These are phyloP conservation scores for Megalurothrips usitatus DNA, from an alignment of 2,888 invertebrate genomes.

Conservation along the genomic window DNA sequence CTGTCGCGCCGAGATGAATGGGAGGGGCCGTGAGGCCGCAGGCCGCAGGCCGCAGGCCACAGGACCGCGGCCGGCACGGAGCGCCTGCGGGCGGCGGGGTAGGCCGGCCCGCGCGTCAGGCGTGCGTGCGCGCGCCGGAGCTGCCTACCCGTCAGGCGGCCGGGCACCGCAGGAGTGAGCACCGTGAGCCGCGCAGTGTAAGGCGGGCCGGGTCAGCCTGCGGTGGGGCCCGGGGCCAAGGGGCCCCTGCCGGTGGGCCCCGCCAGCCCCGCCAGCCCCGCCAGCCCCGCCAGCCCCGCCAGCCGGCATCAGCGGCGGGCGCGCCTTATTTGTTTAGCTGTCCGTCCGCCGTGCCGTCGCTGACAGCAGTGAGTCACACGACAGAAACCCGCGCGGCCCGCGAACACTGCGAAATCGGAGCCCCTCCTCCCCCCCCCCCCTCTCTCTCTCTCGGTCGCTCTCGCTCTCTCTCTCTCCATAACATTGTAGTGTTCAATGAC, in stretches of 20 bases:
- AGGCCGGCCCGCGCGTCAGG: too few relatives aligned
- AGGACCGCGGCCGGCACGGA: too few relatives aligned
- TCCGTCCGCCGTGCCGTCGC: background rate
- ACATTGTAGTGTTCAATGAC: background rate
- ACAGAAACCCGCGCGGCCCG: background rate
- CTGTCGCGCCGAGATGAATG: background rate
- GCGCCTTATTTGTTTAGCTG: conserved; percentile 24
- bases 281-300: background rate
- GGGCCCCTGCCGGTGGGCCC: background rate
- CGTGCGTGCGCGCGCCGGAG: too few relatives aligned
- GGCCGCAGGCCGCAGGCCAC: too few relatives aligned
- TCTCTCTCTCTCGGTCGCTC: too few relatives aligned
- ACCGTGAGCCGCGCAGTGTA: too few relatives aligned
- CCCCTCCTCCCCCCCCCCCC: background rate
- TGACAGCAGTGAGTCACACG: background rate
- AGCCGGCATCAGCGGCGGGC: background rate
- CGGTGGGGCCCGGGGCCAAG: background rate
- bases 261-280: background rate
- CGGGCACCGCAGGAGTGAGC: too few relatives aligned
- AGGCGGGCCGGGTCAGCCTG: background rate
- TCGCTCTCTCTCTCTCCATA: background rate
- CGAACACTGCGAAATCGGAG: background rate
- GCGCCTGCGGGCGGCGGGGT: too few relatives aligned
- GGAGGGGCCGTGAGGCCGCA: too few relatives aligned
- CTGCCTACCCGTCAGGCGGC: too few relatives aligned